Base-by-base conservation (phyloP, 2,797 vertebrate species). In the Scolopax bukidnonensis region DNA sequence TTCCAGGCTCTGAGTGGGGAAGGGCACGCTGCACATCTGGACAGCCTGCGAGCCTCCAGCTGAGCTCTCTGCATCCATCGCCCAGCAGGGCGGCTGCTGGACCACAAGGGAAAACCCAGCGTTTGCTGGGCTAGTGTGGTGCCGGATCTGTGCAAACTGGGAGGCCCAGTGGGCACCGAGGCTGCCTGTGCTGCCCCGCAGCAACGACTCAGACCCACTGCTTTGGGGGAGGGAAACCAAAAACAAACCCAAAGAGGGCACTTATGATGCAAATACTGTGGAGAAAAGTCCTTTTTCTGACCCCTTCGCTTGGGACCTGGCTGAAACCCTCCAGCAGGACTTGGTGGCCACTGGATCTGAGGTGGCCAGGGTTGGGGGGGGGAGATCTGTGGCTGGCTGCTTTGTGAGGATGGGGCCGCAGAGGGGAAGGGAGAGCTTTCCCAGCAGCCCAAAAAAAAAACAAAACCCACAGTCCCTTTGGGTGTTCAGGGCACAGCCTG, bases 91-190 rank as follows among this genome's bases (percentile, higher is more conserved):
- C 4, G 5, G 88, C 61, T 90, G 77, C 74, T 2, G 4, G 50
- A 74, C 23, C 71, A 21, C 32, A 25, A 33, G 45, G 45, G 33
- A 63, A 93, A 94, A 77, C 45, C 36, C 36, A 36, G 40, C 1
- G 0, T 61, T 68, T 70, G 36, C 70, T 70, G 54, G 10, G 2
- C 74, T 14, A 9, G 16, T 27, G 24, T 24, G 53, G 7, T 1
- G 0, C 6, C 1, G 1, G 18, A 65, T 75, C 32, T 17, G 0
- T 50, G 61, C 15, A 63, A 51, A 33, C 16, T 24, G 32, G 19
- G 36, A 30, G 40, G 51, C 11, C 47, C 32, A 7, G 2, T 3
- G 74, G 27, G 45, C 33, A 69, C 47, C 2, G 3, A 5, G 0
- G 1, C n/a, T 59, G 16, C 43, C 50, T 1, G 3, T 56, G 21